Percentiles rank a stretch among this genome's conserved stretches.
These are phyloP conservation scores for Cheilosia soror DNA, from an alignment of 2,888 invertebrate species.

Conservation along the genomic window DNA sequence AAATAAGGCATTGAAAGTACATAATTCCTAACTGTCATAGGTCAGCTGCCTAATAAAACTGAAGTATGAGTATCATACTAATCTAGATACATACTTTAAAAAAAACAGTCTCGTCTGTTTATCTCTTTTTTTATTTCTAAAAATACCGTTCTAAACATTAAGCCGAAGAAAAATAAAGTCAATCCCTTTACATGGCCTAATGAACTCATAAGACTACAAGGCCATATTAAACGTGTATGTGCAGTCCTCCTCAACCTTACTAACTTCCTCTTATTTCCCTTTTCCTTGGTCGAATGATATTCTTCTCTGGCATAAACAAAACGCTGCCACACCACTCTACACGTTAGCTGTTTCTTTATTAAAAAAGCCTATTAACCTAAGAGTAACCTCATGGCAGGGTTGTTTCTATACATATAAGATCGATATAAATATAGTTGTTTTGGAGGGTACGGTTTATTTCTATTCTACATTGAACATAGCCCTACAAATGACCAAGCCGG, in stretches of 20 bases:
- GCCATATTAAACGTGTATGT: conserved; percentile 53
- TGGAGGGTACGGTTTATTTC: conserved; percentile 51
- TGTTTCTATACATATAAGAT: conserved; percentile 39
- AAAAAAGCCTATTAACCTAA: conserved; percentile 74
- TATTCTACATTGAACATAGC: conserved; percentile 47
- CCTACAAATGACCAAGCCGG: conserved; percentile 38
- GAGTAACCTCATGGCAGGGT: conserved; percentile 68
- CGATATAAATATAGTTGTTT: conserved; percentile 38
- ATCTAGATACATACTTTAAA: background rate
- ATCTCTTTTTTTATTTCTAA: background rate
- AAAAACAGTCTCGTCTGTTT: conserved; percentile 7
- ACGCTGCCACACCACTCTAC: conserved; percentile 23
- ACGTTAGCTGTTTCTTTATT: conserved; percentile 32
- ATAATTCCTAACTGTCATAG: no score
- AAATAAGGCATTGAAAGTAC: no score
- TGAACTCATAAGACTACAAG: conserved; percentile 72
- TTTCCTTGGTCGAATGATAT: conserved; percentile 28
- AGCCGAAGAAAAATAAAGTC: conserved; percentile 57
- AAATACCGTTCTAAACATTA: background rate
- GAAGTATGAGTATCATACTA: conserved; percentile 1
- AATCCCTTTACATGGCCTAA: conserved; percentile 75
- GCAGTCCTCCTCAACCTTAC: conserved; percentile 49
- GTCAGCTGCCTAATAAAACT: no score
- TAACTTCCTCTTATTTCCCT: conserved; percentile 50
- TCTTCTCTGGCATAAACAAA: conserved; percentile 59